Evolutionary conservation across 1,140 invertebrate genomes (phyloP), one percentile per base, ranked within the genome.

Genomic region (Paralvinella palmiformis): DNA sequence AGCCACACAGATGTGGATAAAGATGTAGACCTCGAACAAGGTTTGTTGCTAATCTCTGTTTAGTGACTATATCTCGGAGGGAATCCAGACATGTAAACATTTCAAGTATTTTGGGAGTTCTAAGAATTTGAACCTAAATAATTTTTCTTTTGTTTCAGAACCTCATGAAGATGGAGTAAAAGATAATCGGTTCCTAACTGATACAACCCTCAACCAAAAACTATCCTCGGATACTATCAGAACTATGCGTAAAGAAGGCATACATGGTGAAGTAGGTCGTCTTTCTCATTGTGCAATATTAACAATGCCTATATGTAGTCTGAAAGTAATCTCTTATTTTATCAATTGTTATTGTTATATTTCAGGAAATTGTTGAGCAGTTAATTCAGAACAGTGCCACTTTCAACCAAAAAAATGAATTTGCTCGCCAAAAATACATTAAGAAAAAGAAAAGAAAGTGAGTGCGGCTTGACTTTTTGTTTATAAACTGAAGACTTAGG

Each of bases 401-500:
- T 10, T 84, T 85, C 79, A 83, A 85, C 31, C 83, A 85, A 33
- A 96, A 95, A 84, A 96, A 93, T 1, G 90, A 90, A 72, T 96
- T 88, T 77, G 91, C 92, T 0, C 92, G 96, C 79, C 89, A 92
- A 70, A 97, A 97, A 77, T 97, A 96, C 77, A 84, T 97, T 6
- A 89, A 88, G 55, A 96, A 96, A 75, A 97, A 97, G 78, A 89
- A 92, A 70, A 89, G 88, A 67, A 95, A 95, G 76, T 95, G 94
- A 78, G 89, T 86, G 15, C 0, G 20, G 57, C 2, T 58, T 29
- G 44, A 45, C 29, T 63, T 20, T 20, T 13, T 13, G 33, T 31
- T 32, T 22, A 56, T 32, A 15, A 5, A 33, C 13, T 58, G 24
- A 7, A 27, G 13, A 53, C 3, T 58, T 5, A 32, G 10, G 27